Conservation (phyloP, 2,888 invertebrate genomes). For the Blomia tropicalis region DNA sequence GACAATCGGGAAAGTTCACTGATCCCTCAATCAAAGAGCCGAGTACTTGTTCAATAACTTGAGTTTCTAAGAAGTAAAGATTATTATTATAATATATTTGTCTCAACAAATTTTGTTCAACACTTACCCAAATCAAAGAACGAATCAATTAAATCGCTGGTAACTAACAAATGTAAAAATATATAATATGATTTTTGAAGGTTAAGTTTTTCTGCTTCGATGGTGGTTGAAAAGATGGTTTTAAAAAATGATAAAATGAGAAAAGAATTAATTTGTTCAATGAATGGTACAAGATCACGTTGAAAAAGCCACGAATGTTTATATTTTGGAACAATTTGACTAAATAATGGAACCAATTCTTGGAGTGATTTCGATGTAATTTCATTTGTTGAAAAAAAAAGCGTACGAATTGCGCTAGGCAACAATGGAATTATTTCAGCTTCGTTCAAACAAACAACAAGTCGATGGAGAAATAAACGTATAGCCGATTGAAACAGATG, state of each 20-base stretch:
- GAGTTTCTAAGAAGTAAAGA: conserved; percentile 27
- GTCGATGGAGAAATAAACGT: conserved; percentile 43
- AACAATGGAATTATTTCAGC: conserved; percentile 41
- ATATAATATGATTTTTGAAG: conserved; percentile 41
- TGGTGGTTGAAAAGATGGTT: conserved; percentile 38
- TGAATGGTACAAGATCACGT: conserved; percentile 40
- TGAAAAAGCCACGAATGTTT: conserved; percentile 38
- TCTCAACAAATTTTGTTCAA: conserved; percentile 4
- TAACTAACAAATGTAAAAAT: conserved; percentile 40
- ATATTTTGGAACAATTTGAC: conserved; percentile 44
- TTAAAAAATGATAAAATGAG: conserved; percentile 39
- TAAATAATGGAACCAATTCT: conserved; percentile 44
- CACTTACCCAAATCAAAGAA: conserved; percentile 33
- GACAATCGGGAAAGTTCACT: conserved; percentile 40
- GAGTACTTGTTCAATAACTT: conserved; percentile 34
- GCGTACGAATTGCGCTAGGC: conserved; percentile 39
- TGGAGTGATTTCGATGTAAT: conserved; percentile 33
- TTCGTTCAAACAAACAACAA: conserved; percentile 44
- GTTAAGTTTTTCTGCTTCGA: conserved; percentile 39
- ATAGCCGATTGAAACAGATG: conserved; percentile 36
- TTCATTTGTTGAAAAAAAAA: conserved; percentile 34
- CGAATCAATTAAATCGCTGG: conserved; percentile 40
- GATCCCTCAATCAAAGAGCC: conserved; percentile 41
- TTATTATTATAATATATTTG: too few relatives aligned
- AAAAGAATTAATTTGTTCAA: conserved; percentile 41